Conservation (phyloP, 2,113 vertebrate species). For the Toxotes jaculatrix region DNA sequence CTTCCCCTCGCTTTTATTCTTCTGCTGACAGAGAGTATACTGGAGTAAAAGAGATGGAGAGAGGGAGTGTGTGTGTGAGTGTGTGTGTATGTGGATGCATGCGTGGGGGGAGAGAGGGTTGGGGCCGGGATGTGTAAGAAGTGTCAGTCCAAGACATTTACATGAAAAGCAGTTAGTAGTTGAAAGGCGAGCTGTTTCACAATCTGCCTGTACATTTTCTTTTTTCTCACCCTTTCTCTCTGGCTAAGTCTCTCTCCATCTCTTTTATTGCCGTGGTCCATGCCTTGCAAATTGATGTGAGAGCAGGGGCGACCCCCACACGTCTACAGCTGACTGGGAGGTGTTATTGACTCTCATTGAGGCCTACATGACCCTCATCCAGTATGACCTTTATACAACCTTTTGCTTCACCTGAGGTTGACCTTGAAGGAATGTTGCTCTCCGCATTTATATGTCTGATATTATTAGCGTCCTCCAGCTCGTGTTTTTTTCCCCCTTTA, state of each 20-base stretch:
- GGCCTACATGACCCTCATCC: constrained; percentile 90
- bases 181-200: constrained; percentile 95
- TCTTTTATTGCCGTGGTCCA: constrained; percentile 91
- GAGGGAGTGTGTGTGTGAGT: constrained; percentile 68
- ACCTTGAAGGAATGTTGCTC: constrained; percentile 94
- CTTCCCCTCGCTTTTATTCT: constrained; percentile 93
- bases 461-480: constrained; percentile 66
- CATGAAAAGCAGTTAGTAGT: constrained; percentile 98
- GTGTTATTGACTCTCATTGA: constrained; percentile 96
- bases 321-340: constrained; percentile 89
- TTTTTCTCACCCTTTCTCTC: constrained; percentile 77
- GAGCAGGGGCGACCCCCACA: constrained; percentile 77
- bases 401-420: constrained; percentile 96
- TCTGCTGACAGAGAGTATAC: constrained; percentile 80
- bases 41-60: constrained; percentile 73
- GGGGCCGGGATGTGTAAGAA: constrained; percentile 96
- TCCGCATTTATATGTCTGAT: constrained; percentile 73
- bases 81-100: constrained; percentile 65
- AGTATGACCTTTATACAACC: constrained; percentile 95
- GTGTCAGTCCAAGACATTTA: constrained; percentile 98
- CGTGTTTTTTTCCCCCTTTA: constrained; percentile 44
- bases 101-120: constrained; percentile 57
- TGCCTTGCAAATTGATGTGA: constrained; percentile 92
- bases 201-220: constrained; percentile 96
- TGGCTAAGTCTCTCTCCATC: constrained; percentile 85